Conservation (phyloP, 1,140 invertebrate species). For the Melipona quadrifasciata region DNA sequence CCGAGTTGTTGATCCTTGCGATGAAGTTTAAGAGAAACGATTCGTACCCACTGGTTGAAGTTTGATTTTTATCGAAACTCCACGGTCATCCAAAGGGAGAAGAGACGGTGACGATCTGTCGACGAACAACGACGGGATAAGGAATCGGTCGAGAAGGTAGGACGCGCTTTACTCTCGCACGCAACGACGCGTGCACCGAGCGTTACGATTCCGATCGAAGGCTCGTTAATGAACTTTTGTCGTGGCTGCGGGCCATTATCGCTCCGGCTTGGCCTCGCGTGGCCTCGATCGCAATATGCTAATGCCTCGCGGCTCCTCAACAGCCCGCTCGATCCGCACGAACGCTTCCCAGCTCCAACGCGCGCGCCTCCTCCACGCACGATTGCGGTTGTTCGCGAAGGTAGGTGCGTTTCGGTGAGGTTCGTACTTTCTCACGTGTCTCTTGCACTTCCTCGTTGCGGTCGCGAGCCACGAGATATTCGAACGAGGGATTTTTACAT, state of each 20-base stretch:
- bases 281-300: conserved; percentile 40
- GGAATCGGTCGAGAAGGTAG: too few species aligned
- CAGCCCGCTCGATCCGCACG: conserved; percentile 6
- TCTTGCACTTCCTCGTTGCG: conserved; percentile 56
- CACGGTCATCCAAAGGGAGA: too few species aligned
- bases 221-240: conserved; percentile 53
- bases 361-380: conserved; percentile 2
- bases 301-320: conserved; percentile 26
- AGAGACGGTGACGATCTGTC: too few species aligned
- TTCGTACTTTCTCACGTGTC: conserved; percentile 49
- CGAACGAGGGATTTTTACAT: conserved; percentile 14
- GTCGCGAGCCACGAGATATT: conserved; percentile 47
- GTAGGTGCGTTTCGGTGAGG: conserved; percentile 35
- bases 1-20: too few species aligned
- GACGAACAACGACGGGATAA: too few species aligned
- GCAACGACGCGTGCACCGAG: conserved; percentile 24
- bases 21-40: too few species aligned
- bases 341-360: not conserved
- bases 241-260: conserved; percentile 31
- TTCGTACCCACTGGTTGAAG: too few species aligned
- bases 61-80: too few species aligned
- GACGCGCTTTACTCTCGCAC: not conserved
- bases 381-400: conserved; percentile 23
- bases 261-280: not conserved
- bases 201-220: conserved; percentile 24